Evolutionary conservation across 2,797 vertebrate genomes (phyloP).

Genomic region (Anomalospiza imberbis): DNA sequence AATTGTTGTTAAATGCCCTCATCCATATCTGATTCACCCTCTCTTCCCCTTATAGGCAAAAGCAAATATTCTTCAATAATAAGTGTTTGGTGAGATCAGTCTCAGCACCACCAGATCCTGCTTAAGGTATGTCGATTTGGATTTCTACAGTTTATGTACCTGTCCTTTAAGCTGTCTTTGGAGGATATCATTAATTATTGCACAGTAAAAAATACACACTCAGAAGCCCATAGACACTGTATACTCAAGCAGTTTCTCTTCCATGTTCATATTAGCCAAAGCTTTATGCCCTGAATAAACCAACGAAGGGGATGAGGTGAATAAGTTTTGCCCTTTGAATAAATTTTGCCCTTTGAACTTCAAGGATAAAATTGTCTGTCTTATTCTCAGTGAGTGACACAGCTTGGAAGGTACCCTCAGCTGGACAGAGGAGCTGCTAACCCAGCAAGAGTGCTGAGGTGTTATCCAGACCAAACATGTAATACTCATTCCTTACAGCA

Average conservation of each 20-base stretch:
- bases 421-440: background rate
- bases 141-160: background rate
- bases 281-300: background rate
- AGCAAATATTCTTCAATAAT: background rate
- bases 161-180: slow-evolving; percentile 6
- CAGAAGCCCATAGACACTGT: background rate
- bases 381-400: background rate
- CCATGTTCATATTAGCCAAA: background rate
- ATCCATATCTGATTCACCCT: background rate
- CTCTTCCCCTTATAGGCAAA: background rate
- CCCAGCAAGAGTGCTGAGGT: background rate
- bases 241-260: background rate
- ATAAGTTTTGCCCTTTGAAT: background rate
- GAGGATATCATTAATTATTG: background rate
- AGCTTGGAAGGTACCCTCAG: background rate
- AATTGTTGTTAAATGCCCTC: background rate
- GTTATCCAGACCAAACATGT: background rate
- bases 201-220: background rate
- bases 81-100: background rate
- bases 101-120: background rate
- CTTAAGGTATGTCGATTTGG: background rate
- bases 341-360: background rate
- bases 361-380: background rate
- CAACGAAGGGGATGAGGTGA: background rate
- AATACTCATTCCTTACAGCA: background rate